A percentile compares a stretch with the other conserved stretches of the same genome.
phyloP scores from a whole-genome alignment of 2,113 vertebrate genomes.

The Xyrauchen texanus region DNA sequence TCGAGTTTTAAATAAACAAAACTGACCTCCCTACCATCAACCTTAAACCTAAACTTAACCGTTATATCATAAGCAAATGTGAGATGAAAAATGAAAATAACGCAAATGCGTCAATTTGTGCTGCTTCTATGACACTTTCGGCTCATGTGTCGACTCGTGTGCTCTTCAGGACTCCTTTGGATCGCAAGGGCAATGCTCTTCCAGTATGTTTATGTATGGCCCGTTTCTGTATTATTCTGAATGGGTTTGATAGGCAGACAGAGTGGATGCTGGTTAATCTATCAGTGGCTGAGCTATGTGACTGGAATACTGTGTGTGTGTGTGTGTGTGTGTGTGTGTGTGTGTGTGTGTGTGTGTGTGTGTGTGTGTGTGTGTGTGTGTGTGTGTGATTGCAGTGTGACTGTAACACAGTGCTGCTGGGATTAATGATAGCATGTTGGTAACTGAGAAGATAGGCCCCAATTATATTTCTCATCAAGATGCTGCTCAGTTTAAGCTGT shows the following conservation, averaged over 20 bases:
- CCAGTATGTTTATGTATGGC: too few species aligned
- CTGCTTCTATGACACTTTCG: too few species aligned
- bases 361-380: constrained; percentile 44
- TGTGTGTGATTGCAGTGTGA: constrained; percentile 55
- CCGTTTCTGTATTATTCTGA: background rate
- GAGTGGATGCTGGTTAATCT: constrained; percentile 28
- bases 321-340: constrained; percentile 53
- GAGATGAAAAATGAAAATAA: too few species aligned
- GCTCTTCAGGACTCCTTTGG: too few species aligned
- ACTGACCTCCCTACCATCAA: too few species aligned
- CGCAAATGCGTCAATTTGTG: too few species aligned
- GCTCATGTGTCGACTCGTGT: too few species aligned
- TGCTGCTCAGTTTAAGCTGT: constrained; percentile 46
- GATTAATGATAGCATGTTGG: constrained; percentile 57
- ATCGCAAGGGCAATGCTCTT: too few species aligned
- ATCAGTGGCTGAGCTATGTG: constrained; percentile 41
- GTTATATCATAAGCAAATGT: too few species aligned
- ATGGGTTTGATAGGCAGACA: constrained; percentile 25
- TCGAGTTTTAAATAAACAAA: too few species aligned
- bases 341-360: constrained; percentile 51
- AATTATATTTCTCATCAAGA: constrained; percentile 58
- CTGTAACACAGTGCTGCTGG: constrained; percentile 51
- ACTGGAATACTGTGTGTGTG: constrained; percentile 51
- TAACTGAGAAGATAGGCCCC: constrained; percentile 46
- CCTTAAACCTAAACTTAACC: too few species aligned